Conservation (phyloP, 2,797 vertebrate genomes). For the Nannoperca australis region DNA sequence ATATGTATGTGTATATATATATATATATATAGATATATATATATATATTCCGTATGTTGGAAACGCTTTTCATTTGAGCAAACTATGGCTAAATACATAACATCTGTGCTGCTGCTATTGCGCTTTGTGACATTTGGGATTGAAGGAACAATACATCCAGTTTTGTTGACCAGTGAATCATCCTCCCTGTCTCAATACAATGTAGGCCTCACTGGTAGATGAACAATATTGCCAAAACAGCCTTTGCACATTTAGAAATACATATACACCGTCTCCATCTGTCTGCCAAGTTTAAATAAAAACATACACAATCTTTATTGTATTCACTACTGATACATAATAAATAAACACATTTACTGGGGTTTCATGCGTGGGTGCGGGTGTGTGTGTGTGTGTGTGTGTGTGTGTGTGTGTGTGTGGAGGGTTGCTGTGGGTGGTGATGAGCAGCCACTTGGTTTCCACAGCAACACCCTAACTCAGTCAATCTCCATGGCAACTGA, state of each 20-base stretch:
- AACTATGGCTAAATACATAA: neutral
- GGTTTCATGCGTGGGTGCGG: too few species aligned
- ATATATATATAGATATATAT: too few species aligned
- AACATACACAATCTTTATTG: slow-evolving; percentile 3
- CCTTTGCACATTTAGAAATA: neutral
- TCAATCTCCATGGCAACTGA: slow-evolving; percentile 88
- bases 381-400: slow-evolving; percentile 28
- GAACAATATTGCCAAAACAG: slow-evolving; percentile 3
- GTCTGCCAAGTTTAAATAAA: slow-evolving; percentile 20
- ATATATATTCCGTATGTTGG: neutral
- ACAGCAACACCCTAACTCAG: slow-evolving; percentile 83
- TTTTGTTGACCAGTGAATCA: slow-evolving; percentile 31
- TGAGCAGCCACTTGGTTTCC: slow-evolving; percentile 82
- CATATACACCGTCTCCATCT: neutral
- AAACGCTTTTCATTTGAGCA: neutral
- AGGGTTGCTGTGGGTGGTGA: slow-evolving; percentile 78
- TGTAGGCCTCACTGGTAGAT: neutral
- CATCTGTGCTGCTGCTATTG: neutral
- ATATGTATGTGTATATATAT: too few species aligned
- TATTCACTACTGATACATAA: slow-evolving; percentile 15
- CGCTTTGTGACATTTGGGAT: slow-evolving; percentile 22
- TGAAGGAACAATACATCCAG: slow-evolving; percentile 12
- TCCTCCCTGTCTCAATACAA: slow-evolving; percentile 3
- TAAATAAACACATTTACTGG: slow-evolving; percentile 15
- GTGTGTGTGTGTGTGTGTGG: slow-evolving; percentile 60